These are phyloP conservation scores for Macrotis lagotis DNA, from an alignment of 2,113 vertebrate genomes.

Conservation along the genomic window DNA sequence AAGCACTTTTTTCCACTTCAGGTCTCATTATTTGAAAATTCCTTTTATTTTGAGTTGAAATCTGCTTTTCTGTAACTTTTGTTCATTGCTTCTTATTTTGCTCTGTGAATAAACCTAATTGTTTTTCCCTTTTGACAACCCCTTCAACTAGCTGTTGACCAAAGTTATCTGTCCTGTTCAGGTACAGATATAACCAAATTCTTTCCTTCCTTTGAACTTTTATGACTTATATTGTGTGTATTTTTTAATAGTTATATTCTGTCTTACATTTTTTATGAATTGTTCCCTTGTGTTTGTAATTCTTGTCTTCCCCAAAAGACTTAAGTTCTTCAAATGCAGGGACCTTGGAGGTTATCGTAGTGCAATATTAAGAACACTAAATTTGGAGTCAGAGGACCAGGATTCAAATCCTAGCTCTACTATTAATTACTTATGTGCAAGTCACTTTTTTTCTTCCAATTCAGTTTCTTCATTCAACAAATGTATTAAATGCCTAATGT, in stretches of 20 bases:
- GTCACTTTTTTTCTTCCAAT: neutral
- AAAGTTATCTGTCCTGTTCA: slow-evolving; percentile 2
- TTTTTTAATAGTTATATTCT: slow-evolving; percentile 21
- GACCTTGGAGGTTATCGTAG: slow-evolving; percentile 28
- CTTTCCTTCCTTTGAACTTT: neutral
- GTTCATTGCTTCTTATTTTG: neutral
- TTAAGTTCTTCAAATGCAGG: neutral
- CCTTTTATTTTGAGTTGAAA: neutral
- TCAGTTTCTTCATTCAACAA: neutral
- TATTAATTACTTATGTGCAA: neutral
- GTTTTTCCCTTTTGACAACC: neutral
- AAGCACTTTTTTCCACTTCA: neutral
- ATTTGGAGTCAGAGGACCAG: slow-evolving; percentile 27
- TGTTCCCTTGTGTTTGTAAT: neutral
- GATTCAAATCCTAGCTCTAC: neutral
- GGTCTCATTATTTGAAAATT: neutral
- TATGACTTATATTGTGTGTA: neutral
- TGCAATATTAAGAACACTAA: neutral
- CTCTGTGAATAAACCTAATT: neutral
- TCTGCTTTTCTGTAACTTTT: neutral
- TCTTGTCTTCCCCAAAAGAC: slow-evolving; percentile 19
- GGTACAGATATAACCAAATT: neutral
- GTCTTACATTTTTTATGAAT: slow-evolving; percentile 16
- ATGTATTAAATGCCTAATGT: neutral
- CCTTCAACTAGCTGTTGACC: neutral